Percentiles rank a stretch among this genome's conserved stretches.
Evolutionary conservation across 2,113 vertebrate species (phyloP).

Genomic region (Nipponia nippon): DNA sequence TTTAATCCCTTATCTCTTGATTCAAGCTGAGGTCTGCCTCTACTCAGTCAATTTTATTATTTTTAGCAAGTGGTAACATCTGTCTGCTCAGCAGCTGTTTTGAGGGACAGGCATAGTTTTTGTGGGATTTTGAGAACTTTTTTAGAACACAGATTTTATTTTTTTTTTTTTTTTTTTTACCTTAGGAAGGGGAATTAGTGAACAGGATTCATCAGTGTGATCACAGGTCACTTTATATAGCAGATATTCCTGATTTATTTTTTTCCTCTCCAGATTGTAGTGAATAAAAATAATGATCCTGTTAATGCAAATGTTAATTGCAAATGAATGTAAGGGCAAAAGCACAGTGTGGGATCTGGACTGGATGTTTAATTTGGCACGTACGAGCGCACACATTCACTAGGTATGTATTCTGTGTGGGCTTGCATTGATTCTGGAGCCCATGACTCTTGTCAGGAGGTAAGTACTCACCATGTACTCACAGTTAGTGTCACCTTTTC

Average conservation of each 20-base stretch:
- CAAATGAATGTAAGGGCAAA: neutral
- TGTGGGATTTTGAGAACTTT: fast-evolving
- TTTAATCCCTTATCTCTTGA: neutral
- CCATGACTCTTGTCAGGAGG: neutral
- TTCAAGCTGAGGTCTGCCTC: neutral
- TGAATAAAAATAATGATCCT: neutral
- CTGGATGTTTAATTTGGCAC: neutral
- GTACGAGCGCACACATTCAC: fast-evolving
- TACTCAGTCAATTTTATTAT: neutral
- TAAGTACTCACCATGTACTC: fast-evolving
- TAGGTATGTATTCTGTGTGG: neutral
- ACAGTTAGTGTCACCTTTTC: neutral
- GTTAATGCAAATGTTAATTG: neutral
- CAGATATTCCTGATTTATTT: neutral
- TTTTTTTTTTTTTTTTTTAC: neutral
- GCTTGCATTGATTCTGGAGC: neutral
- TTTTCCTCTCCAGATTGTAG: neutral
- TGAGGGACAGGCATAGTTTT: neutral
- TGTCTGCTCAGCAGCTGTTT: neutral
- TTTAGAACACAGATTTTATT: neutral
- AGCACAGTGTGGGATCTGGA: neutral
- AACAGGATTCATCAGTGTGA: neutral
- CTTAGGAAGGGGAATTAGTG: neutral
- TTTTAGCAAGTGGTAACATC: neutral
- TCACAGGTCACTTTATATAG: neutral